Base-by-base conservation (phyloP, 2,888 invertebrate species). In the Lepidochrysops patricia region DNA sequence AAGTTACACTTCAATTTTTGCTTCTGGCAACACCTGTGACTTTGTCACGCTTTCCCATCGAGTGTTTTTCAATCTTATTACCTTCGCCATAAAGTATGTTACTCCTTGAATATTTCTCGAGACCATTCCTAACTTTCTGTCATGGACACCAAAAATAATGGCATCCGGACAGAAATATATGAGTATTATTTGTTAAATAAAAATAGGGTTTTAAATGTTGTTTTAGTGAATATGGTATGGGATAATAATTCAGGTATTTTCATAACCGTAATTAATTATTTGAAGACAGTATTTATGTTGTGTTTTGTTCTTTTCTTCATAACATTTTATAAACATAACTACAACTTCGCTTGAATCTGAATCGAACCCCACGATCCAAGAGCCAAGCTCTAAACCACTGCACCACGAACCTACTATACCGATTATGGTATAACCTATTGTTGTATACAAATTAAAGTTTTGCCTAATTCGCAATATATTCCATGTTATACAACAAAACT, bases 1-100 rank as follows among this genome's bases (percentile, higher is more conserved):
- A 70, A 76, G 75, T 76, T 77, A 78, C 77, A 75, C 70, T 77
- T 74, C 77, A 80, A 81, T 79, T 82, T 75, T 77, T 77, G 70
- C 74, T 72, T 68, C 68, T 64, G 65, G 66, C 66, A 71, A 70
- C 84, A 84, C 84, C 84, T 84, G 84, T 68, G 78, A 70, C 76
- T 66, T 61, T 67, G 61, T 64, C 26, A 59, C 26, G 3, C 27
- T 27, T 26, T 25, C 7, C 7, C 34, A 63, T 62, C 62, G 60
- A 61, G 64, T 64, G 60, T 49, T 23, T 35, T 62, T 54, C 13
- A 61, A 60, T 61, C 57, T 27, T 66, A 57, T 58, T 3, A 1
- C 1, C 1, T 4, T 35, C 4, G 1, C 4, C n/a, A 60, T 61
- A 66, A 26, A 60, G 64, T 62, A 34, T 52, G 60, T 58, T 62